phyloP scores from a whole-genome alignment of 2,797 vertebrate species.

The Petrocephalus sullivani region DNA sequence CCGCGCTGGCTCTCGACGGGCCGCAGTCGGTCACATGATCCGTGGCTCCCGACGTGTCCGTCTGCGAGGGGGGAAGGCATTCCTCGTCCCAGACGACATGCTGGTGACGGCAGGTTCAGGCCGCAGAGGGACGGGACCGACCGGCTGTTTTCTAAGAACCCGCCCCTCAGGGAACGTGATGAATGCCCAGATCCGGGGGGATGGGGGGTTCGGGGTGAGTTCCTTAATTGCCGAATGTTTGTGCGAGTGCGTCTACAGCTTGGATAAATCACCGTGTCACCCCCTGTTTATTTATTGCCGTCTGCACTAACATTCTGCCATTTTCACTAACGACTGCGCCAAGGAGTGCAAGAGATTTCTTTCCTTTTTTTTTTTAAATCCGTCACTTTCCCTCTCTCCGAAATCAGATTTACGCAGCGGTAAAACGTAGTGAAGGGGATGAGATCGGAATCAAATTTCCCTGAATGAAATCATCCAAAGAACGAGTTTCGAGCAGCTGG shows the following conservation, averaged over 20 bases:
- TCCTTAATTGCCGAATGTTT: constrained; percentile 52
- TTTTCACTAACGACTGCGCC: not conserved
- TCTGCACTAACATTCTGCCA: not conserved
- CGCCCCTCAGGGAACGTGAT: not conserved
- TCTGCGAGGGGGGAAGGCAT: constrained; percentile 24
- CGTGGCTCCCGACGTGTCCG: constrained; percentile 24
- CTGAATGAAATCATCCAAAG: constrained; percentile 56
- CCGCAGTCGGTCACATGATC: constrained; percentile 39
- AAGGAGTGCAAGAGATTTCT: not conserved
- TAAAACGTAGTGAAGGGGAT: constrained; percentile 42
- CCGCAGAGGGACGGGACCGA: not conserved
- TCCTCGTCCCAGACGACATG: not conserved
- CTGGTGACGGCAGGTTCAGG: constrained; percentile 3
- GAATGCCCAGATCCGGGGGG: not conserved
- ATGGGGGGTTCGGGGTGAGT: constrained; percentile 13
- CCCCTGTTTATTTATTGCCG: not conserved
- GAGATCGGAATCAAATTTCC: constrained; percentile 55
- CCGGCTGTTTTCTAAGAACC: not conserved
- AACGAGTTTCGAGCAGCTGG: constrained; percentile 46
- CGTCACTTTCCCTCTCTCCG: constrained; percentile 29
- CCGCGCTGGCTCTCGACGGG: constrained; percentile 28
- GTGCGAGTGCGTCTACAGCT: not conserved
- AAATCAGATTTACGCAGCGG: constrained; percentile 46
- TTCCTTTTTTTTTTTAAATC: constrained; percentile 20
- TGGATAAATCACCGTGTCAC: not conserved